Evolutionary conservation across 2,797 vertebrate species (phyloP).

Genomic region (Hyperoplus lanceolatus): DNA sequence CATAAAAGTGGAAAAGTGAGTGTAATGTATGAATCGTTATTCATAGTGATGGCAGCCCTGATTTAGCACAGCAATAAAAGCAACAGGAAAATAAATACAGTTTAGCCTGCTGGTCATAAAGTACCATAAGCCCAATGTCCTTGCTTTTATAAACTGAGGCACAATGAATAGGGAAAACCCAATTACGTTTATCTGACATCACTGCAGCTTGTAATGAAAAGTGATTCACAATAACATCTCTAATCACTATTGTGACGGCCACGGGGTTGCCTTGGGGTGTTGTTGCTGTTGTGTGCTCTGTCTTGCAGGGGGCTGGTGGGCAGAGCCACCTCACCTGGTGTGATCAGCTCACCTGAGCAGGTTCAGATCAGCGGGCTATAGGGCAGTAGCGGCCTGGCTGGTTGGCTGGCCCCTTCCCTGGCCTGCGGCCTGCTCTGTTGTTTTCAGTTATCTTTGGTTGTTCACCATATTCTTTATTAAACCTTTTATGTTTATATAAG

Average conservation of each 20-base stretch:
- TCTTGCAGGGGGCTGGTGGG: too few relatives aligned
- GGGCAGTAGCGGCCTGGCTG: too few relatives aligned
- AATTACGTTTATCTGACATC: constrained; percentile 31
- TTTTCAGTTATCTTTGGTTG: too few relatives aligned
- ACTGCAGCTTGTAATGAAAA: constrained; percentile 20
- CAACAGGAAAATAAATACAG: constrained; percentile 20
- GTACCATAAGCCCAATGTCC: constrained; percentile 19
- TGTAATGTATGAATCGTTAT: constrained; percentile 5
- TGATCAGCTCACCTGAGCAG: too few relatives aligned
- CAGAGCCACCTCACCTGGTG: too few relatives aligned
- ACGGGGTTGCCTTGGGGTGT: too few relatives aligned
- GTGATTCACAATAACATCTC: constrained; percentile 21
- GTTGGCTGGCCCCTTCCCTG: too few relatives aligned
- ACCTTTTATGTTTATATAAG: too few relatives aligned
- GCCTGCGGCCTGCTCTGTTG: too few relatives aligned
- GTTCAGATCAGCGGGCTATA: too few relatives aligned
- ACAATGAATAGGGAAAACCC: constrained; percentile 33
- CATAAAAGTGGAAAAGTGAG: background rate
- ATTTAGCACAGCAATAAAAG: constrained; percentile 47
- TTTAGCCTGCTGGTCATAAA: constrained; percentile 9
- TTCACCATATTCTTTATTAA: too few relatives aligned
- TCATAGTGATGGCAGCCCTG: constrained; percentile 5
- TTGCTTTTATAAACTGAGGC: constrained; percentile 27
- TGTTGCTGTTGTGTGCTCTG: too few relatives aligned
- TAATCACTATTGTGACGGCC: background rate